Evolutionary conservation across 2,113 vertebrate genomes (phyloP).

Genomic region (Hyperopisus bebe): DNA sequence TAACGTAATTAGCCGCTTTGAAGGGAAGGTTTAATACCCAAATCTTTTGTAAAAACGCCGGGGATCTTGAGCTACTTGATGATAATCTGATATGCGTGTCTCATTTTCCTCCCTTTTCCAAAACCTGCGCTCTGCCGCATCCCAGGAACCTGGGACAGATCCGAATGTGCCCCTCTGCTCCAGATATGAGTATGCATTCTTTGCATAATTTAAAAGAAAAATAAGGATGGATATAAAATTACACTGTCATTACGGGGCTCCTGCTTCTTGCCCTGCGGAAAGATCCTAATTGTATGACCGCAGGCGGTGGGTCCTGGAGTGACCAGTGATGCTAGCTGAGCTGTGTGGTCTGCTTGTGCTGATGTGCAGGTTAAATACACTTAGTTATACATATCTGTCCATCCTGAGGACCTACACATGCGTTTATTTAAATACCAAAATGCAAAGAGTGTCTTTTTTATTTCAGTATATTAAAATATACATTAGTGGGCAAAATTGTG

Average conservation of each 20-base stretch:
- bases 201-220: constrained; percentile 52
- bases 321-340: constrained; percentile 35
- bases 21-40: constrained; percentile 67
- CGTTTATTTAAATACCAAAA: not conserved
- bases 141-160: constrained; percentile 50
- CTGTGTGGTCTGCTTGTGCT: constrained; percentile 35
- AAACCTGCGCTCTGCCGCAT: constrained; percentile 42
- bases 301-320: constrained; percentile 36
- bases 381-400: not conserved
- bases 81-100: constrained; percentile 66
- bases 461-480: not conserved
- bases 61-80: constrained; percentile 60
- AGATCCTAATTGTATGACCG: constrained; percentile 35
- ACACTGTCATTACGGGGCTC: constrained; percentile 53
- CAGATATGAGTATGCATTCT: constrained; percentile 45
- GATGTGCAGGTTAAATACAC: constrained; percentile 33
- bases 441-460: not conserved
- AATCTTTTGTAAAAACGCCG: constrained; percentile 63
- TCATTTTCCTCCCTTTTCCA: constrained; percentile 49
- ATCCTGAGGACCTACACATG: constrained; percentile 1
- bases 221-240: constrained; percentile 52
- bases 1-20: constrained; percentile 68
- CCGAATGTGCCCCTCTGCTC: constrained; percentile 53
- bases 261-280: constrained; percentile 31
- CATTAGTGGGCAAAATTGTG: not conserved